These are phyloP conservation scores for Dunckerocampus dactyliophorus DNA, from an alignment of 2,113 vertebrate species.

Conservation along the genomic window DNA sequence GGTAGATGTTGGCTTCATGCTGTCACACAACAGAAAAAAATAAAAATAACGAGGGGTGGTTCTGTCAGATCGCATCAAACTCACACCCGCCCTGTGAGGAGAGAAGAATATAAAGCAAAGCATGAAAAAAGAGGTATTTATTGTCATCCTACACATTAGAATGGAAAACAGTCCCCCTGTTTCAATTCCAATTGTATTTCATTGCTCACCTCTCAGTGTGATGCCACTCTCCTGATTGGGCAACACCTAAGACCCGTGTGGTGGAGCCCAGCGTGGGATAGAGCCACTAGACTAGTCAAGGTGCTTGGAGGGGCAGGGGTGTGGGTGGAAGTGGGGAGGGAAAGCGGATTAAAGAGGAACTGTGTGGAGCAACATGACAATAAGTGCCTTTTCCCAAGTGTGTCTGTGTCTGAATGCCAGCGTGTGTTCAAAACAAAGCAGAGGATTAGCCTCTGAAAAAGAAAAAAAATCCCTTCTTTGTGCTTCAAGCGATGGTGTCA, in stretches of 20 bases:
- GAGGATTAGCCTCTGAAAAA: conserved; percentile 45
- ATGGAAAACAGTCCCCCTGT: conserved; percentile 4
- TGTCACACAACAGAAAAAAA: conserved; percentile 47
- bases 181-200: conserved; percentile 27
- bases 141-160: background rate
- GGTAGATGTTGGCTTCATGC: conserved; percentile 38
- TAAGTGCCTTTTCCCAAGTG: conserved; percentile 51
- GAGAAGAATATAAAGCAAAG: conserved; percentile 15
- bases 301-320: background rate
- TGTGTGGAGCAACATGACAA: conserved; percentile 55
- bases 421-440: conserved; percentile 37
- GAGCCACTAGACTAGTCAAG: conserved; percentile 20
- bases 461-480: conserved; percentile 34
- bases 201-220: conserved; percentile 23
- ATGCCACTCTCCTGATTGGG: conserved; percentile 24
- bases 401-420: conserved; percentile 46
- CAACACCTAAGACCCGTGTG: conserved; percentile 14
- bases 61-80: conserved; percentile 61
- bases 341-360: conserved; percentile 59
- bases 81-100: conserved; percentile 41
- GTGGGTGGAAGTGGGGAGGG: conserved; percentile 12
- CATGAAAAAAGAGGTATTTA: conserved; percentile 4
- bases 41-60: conserved; percentile 52
- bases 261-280: conserved; percentile 22
- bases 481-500: conserved; percentile 51